Conservation (phyloP, 2,888 invertebrate genomes). For the Rhamphomyia laevipes region DNA sequence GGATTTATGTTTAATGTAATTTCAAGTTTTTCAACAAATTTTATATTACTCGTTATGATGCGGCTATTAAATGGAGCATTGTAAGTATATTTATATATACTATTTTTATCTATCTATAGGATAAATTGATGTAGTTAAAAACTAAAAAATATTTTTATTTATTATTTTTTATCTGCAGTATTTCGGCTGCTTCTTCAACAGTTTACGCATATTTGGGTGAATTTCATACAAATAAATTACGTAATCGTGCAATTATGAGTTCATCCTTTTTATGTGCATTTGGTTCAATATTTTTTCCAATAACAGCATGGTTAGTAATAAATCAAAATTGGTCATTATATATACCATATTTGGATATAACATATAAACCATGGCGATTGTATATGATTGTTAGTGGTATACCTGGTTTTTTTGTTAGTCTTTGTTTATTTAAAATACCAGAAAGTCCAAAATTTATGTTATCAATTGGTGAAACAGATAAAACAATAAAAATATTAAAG, state of each 20-base stretch:
- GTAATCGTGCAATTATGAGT: conserved; percentile 37
- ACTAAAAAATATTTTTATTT: not conserved
- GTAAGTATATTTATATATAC: conserved; percentile 28
- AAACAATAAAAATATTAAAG: conserved; percentile 23
- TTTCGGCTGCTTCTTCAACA: conserved; percentile 40
- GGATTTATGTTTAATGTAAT: conserved; percentile 39
- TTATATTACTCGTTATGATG: conserved; percentile 39
- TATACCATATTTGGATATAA: conserved; percentile 22
- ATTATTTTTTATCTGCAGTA: conserved; percentile 18
- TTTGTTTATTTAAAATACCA: conserved; percentile 26
- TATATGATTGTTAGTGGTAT: conserved; percentile 29
- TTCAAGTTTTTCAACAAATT: conserved; percentile 39
- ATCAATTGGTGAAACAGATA: conserved; percentile 22
- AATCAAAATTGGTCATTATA: conserved; percentile 27
- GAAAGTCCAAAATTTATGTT: conserved; percentile 33
- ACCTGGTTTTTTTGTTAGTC: conserved; percentile 26
- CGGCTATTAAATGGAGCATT: conserved; percentile 42
- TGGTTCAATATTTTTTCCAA: conserved; percentile 28
- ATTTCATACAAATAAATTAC: conserved; percentile 38
- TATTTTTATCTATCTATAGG: not conserved
- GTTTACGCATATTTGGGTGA: conserved; percentile 43
- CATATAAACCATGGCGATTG: conserved; percentile 31
- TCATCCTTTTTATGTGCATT: conserved; percentile 30
- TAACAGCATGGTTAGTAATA: conserved; percentile 29
- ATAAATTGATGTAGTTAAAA: not conserved